Conservation (phyloP, 2,888 invertebrate genomes). For the Charanyca ferruginea region DNA sequence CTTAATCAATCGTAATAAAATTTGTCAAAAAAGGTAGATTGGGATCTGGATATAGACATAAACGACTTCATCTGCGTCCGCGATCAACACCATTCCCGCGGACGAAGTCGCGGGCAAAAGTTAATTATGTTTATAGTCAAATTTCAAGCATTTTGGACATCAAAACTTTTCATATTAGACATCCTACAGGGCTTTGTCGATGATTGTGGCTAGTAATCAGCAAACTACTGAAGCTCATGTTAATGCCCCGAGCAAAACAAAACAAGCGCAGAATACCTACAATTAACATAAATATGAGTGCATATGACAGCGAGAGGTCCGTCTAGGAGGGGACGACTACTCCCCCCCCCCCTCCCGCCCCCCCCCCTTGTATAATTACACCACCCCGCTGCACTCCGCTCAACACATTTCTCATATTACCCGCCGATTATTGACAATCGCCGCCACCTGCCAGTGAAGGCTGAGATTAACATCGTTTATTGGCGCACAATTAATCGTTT, state of each 20-base stretch:
- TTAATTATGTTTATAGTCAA: too few species aligned
- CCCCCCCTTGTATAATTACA: conserved; percentile 71
- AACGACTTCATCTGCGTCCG: too few species aligned
- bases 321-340: conserved; percentile 32
- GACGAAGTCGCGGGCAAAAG: too few species aligned
- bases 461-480: conserved; percentile 86
- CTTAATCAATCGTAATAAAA: too few species aligned
- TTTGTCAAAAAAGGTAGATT: too few species aligned
- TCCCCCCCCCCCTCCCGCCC: neutral
- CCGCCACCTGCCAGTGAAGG: conserved; percentile 85
- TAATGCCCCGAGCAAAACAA: conserved; percentile 26
- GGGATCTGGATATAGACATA: too few species aligned
- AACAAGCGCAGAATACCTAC: conserved; percentile 41
- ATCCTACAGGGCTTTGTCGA: neutral
- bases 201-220: neutral
- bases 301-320: conserved; percentile 74
- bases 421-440: conserved; percentile 81
- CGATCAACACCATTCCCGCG: too few species aligned
- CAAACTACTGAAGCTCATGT: neutral
- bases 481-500: conserved; percentile 82
- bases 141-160: neutral
- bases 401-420: conserved; percentile 73
- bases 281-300: conserved; percentile 79
- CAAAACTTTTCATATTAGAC: neutral
- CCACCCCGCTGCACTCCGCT: conserved; percentile 62